Conservation (phyloP, 2,888 invertebrate genomes). For the Lepidochrysops patricia region DNA sequence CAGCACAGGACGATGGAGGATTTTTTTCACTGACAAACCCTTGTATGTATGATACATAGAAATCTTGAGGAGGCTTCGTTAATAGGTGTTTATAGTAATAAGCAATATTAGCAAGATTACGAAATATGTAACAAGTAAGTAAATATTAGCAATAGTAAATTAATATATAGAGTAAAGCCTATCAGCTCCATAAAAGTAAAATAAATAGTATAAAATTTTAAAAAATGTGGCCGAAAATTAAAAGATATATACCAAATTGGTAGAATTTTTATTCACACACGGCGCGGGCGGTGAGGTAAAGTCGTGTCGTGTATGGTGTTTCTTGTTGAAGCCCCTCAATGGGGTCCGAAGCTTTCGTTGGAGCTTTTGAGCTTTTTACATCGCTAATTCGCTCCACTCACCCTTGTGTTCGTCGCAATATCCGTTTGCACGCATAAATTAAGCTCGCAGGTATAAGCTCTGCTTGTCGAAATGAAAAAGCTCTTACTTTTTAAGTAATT, state of each 20-base stretch:
- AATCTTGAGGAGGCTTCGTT: no score
- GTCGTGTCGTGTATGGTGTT: conserved; percentile 5
- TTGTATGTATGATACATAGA: no score
- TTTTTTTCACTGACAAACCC: no score
- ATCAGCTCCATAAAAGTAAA: no score
- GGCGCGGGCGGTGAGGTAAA: neutral
- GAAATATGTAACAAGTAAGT: no score
- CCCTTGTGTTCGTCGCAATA: neutral
- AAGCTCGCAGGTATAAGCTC: neutral
- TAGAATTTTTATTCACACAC: neutral
- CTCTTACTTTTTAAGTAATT: neutral
- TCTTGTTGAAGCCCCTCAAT: conserved; percentile 11
- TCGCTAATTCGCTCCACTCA: conserved; percentile 6
- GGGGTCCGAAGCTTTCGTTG: conserved; percentile 8
- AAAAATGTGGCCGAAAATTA: no score
- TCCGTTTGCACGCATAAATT: conserved; percentile 10
- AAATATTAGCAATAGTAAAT: no score
- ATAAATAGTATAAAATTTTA: no score
- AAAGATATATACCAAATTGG: neutral
- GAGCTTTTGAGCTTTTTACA: conserved; percentile 12
- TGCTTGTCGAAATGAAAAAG: neutral
- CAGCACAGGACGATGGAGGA: no score
- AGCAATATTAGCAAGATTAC: no score
- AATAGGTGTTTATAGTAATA: no score
- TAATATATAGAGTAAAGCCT: no score